Evolutionary conservation across 2,113 vertebrate species (phyloP).

Genomic region (Mustela nigripes): DNA sequence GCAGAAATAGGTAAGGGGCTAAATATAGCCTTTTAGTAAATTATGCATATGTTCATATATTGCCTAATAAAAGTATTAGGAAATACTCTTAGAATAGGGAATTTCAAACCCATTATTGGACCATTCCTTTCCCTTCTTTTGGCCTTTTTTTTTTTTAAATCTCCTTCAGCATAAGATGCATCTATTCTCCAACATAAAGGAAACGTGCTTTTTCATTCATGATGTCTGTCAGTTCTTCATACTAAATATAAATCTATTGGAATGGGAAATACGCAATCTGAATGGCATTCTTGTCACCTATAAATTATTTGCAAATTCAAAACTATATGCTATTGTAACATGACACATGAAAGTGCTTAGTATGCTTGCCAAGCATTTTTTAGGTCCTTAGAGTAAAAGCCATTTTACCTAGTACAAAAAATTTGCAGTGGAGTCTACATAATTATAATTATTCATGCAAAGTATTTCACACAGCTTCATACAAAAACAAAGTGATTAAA

Average conservation of each 20-base stretch:
- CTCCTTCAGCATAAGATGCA: not conserved
- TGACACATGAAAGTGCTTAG: conserved; percentile 57
- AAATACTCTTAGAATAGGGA: not conserved
- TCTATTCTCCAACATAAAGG: conserved; percentile 30
- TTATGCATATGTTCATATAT: not conserved
- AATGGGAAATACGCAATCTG: conserved; percentile 27
- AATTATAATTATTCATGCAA: conserved; percentile 74
- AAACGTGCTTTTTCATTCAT: conserved; percentile 53
- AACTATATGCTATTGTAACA: conserved; percentile 57
- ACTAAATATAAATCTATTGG: conserved; percentile 51
- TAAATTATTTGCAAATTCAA: conserved; percentile 65
- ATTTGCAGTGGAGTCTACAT: not conserved
- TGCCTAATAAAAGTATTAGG: not conserved
- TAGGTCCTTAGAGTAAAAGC: conserved; percentile 70
- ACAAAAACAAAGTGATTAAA: conserved; percentile 68
- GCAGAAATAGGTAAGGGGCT: not conserved
- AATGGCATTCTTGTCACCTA: conserved; percentile 68
- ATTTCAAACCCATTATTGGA: not conserved
- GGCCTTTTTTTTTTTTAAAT: not conserved
- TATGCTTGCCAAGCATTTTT: conserved; percentile 58
- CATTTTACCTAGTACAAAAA: conserved; percentile 74
- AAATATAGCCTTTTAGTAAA: conserved; percentile 60
- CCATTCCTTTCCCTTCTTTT: not conserved
- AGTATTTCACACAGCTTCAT: conserved; percentile 66
- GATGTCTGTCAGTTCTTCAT: conserved; percentile 23